Evolutionary conservation across 92 coral and sea anemone species (phyloP).

Genomic region (Umimayanthus chanpuru): DNA sequence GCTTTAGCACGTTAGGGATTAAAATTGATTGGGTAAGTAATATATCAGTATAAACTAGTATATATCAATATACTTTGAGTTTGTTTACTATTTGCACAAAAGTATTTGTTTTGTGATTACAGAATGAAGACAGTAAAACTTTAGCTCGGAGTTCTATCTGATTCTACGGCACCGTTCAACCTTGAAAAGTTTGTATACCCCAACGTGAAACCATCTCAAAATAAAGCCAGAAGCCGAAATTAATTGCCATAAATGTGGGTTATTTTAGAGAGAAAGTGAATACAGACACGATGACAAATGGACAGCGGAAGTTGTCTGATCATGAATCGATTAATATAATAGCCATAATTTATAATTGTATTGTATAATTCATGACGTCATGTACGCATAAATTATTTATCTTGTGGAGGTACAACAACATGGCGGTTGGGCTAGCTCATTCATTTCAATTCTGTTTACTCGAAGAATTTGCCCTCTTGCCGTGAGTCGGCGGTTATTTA

Average conservation of each 20-base stretch:
- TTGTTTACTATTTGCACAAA: neutral
- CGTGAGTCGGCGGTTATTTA: neutral
- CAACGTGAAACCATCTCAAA: neutral
- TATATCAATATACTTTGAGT: neutral
- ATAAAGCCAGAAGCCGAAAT: too few species aligned
- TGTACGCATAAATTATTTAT: conserved; percentile 56
- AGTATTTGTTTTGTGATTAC: too few species aligned
- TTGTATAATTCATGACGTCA: conserved; percentile 63
- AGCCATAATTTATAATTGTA: conserved; percentile 10
- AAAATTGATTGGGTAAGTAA: neutral
- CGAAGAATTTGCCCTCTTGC: conserved; percentile 48
- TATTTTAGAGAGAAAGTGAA: too few species aligned
- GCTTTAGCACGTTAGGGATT: neutral
- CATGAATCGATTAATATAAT: neutral
- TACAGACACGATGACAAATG: too few species aligned
- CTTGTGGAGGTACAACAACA: conserved; percentile 38
- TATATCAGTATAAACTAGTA: neutral
- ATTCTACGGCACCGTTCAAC: too few species aligned
- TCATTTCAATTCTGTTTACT: conserved; percentile 58
- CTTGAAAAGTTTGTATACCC: neutral
- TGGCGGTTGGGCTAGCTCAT: conserved; percentile 53
- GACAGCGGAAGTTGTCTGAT: neutral
- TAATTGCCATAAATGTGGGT: too few species aligned
- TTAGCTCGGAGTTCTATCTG: neutral
- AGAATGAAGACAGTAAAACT: too few species aligned